These are phyloP conservation scores for Uloborus plumipes DNA, from an alignment of 2,888 invertebrate species.

Conservation along the genomic window DNA sequence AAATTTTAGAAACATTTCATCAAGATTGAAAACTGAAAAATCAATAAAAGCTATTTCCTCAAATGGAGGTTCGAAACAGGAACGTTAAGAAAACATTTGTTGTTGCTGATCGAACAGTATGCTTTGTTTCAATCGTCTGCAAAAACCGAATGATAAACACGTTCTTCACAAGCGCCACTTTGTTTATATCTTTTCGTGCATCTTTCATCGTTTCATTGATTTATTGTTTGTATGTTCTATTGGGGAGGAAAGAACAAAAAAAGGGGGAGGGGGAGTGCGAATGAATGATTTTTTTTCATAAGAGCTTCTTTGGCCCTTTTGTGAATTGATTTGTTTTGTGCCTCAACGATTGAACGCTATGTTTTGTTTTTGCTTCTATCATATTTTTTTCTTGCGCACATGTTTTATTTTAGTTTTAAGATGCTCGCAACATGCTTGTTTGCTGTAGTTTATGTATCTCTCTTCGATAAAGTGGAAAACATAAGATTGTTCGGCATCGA, in stretches of 20 bases:
- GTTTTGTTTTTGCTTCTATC: conserved; percentile 4
- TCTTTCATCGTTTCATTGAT: conserved; percentile 53
- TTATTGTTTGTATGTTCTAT: conserved; percentile 39
- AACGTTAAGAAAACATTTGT: no score
- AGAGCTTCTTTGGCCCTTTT: conserved; percentile 1
- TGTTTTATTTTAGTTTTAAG: no score
- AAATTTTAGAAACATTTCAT: no score
- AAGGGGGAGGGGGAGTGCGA: conserved; percentile 1
- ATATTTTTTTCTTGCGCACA: conserved; percentile 19
- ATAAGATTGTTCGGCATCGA: no score
- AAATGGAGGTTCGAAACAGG: no score
- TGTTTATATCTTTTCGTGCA: conserved; percentile 42
- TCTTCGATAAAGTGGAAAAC: no score
- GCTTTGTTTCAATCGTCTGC: no score
- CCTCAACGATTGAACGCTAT: conserved; percentile 23
- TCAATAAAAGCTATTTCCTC: no score
- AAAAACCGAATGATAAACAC: conserved; percentile 26
- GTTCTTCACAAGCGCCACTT: conserved; percentile 37
- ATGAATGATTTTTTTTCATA: conserved; percentile 3
- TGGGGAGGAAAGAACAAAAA: not conserved
- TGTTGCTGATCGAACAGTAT: no score
- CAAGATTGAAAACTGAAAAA: no score
- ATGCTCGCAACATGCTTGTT: no score
- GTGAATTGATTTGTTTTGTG: conserved; percentile 41
- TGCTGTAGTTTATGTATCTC: no score